phyloP scores from a whole-genome alignment of 2,888 invertebrate genomes.

The Galeruca laticollis region DNA sequence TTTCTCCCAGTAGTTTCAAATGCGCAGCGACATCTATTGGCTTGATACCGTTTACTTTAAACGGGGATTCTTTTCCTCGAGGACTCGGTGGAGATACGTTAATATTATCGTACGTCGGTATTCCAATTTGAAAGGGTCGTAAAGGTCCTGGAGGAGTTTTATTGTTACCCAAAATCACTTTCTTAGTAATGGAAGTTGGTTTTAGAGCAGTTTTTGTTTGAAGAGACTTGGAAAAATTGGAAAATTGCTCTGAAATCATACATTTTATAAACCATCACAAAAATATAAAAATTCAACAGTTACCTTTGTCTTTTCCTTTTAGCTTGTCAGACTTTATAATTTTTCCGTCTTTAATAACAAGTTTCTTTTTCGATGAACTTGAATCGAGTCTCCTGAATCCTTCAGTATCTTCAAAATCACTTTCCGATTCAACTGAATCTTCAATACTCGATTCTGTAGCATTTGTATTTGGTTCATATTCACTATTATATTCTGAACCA shows the following conservation, averaged over 20 bases:
- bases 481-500: slow-evolving; percentile 64
- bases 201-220: slow-evolving; percentile 35
- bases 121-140: slow-evolving; percentile 49
- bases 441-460: slow-evolving; percentile 59
- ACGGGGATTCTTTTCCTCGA: slow-evolving; percentile 62
- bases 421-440: slow-evolving; percentile 62
- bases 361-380: slow-evolving; percentile 77
- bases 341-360: slow-evolving; percentile 75
- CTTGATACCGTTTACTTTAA: slow-evolving; percentile 79
- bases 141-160: slow-evolving; percentile 54
- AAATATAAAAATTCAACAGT: slow-evolving; percentile 9
- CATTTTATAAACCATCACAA: background rate
- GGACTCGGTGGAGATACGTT: slow-evolving; percentile 63
- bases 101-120: slow-evolving; percentile 53
- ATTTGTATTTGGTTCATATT: slow-evolving; percentile 60
- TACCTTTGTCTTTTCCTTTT: slow-evolving; percentile 63
- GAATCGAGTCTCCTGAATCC: slow-evolving; percentile 69
- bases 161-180: slow-evolving; percentile 28
- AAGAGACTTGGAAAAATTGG: slow-evolving; percentile 39
- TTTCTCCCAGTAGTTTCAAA: slow-evolving; percentile 91
- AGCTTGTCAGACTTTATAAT: slow-evolving; percentile 78
- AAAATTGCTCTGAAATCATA: slow-evolving; percentile 39
- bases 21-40: slow-evolving; percentile 94
- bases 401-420: slow-evolving; percentile 63
- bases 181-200: slow-evolving; percentile 22